Base-by-base conservation (phyloP, 2,113 vertebrate genomes). In the Scomber colias region DNA sequence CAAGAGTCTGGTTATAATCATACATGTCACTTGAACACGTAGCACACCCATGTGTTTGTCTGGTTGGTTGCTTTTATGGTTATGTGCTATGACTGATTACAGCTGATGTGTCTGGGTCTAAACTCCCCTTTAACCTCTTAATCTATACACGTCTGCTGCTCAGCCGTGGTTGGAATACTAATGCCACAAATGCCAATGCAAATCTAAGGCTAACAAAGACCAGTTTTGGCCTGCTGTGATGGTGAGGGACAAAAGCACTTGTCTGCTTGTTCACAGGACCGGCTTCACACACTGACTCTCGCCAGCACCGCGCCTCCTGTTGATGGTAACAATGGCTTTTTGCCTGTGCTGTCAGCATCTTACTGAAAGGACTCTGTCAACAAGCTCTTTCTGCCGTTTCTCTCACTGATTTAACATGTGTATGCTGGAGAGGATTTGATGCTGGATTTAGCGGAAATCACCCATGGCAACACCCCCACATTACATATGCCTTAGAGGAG, bases 121-220 rank as follows among this genome's bases (percentile, higher is more conserved):
- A 87, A 87, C 60, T 77, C 71, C 82, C 87, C 89, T 92, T 93
- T 94, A 86, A 93, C 92, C 91, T 87, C 67, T 85, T 67, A 75
- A 89, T 86, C 82, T 73, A 87, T 85, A 89, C 84, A 62, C 60
- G 88, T 92, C 88, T 86, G 80, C 86, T 48, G 44, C 76, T 65
- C 63, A 64, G 60, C 45, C 78, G 87, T 91, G 94, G 57, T 77
- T 76, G 57, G 93, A 94, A 94, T 94, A 87, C 84, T 90, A 93
- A 94, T 93, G 78, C 56, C 79, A 74, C 55, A 79, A 88, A 90
- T 84, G 68, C 86, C 87, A 87, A 92, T 92, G 93, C 90, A 90
- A 92, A 92, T 92, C 86, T 88, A 75, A 71, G 49, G 30, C 71
- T 79, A 90, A 89, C 88, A 93, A 93, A 91, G 88, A 83, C 74